Evolutionary conservation across 1,140 invertebrate species (phyloP).

Genomic region (Oedothorax gibbosus): DNA sequence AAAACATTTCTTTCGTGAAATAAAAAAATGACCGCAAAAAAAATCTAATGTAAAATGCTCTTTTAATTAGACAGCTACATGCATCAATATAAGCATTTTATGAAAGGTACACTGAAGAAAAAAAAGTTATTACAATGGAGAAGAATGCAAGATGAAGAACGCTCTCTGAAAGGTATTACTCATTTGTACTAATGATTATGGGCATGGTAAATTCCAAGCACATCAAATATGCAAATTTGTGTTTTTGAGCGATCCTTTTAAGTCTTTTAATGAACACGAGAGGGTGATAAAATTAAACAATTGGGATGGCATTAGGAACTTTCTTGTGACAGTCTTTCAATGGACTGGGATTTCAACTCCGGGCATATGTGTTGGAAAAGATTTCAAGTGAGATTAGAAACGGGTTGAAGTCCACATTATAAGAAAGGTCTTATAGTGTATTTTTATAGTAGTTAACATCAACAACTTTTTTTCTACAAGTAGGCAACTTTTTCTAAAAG

Average conservation of each 20-base stretch:
- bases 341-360: too few species aligned
- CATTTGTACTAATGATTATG: conserved; percentile 16
- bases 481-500: too few species aligned
- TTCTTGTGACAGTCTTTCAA: too few species aligned
- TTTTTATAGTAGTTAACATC: too few species aligned
- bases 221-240: conserved; percentile 16
- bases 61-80: conserved; percentile 34
- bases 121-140: not conserved
- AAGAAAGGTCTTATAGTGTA: too few species aligned
- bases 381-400: too few species aligned
- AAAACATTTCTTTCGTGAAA: not conserved
- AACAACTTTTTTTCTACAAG: too few species aligned
- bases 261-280: not conserved
- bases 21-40: conserved; percentile 1
- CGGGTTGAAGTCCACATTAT: too few species aligned
- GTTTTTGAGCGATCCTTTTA: not conserved
- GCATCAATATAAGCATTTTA: conserved; percentile 15
- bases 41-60: conserved; percentile 7
- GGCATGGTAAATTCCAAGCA: not conserved
- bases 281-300: too few species aligned
- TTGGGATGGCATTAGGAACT: too few species aligned
- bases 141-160: conserved; percentile 1
- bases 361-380: too few species aligned
- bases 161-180: not conserved
- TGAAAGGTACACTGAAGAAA: not conserved